Evolutionary conservation across 2,888 invertebrate species (phyloP).

Genomic region (Drosophila birchii): DNA sequence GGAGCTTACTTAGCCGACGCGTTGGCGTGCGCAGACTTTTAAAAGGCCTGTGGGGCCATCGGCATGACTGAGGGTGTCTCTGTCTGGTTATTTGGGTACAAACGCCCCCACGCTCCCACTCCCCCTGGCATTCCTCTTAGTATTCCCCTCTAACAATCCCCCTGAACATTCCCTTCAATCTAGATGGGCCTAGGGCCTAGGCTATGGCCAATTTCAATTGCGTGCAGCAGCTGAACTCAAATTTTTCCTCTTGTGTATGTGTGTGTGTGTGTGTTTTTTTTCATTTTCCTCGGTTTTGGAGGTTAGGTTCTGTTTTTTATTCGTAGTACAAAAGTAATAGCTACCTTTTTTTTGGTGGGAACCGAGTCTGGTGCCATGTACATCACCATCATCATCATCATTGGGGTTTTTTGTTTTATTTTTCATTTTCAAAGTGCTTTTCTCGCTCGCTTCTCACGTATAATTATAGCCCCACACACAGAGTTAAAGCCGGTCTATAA

Average conservation of each 20-base stretch:
- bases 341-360: background rate
- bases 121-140: background rate
- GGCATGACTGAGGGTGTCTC: conserved; percentile 10
- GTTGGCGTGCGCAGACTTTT: conserved; percentile 78
- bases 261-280: background rate
- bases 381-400: conserved; percentile 24
- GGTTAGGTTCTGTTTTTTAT: conserved; percentile 9
- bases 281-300: conserved; percentile 11
- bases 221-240: conserved; percentile 34
- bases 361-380: conserved; percentile 1
- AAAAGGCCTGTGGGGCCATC: conserved; percentile 50
- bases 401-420: conserved; percentile 1
- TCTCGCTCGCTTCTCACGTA: conserved; percentile 19
- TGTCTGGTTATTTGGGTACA: conserved; percentile 27
- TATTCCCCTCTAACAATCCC: background rate
- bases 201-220: conserved; percentile 40
- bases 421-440: conserved; percentile 67
- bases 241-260: conserved; percentile 5
- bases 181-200: background rate
- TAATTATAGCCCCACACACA: conserved; percentile 7
- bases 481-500: background rate
- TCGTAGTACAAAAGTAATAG: background rate
- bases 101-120: background rate
- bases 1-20: conserved; percentile 68
- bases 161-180: background rate